phyloP scores from a whole-genome alignment of 2,888 invertebrate genomes.

The Agrochola lota region DNA sequence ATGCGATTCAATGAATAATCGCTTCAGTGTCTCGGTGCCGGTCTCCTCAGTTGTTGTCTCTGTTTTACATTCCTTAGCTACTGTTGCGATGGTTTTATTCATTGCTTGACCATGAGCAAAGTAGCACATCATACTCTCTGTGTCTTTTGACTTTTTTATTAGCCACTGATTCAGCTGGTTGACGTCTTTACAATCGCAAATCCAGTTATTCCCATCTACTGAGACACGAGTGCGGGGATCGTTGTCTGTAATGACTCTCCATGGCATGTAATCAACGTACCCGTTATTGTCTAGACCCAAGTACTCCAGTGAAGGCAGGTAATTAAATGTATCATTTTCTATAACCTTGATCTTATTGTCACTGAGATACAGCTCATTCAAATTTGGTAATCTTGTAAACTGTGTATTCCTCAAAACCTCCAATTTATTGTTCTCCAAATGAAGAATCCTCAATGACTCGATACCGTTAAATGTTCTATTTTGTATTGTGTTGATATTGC shows the following conservation, averaged over 20 bases:
- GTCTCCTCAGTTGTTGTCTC: conserved; percentile 92
- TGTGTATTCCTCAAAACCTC: conserved; percentile 94
- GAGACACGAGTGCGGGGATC: conserved; percentile 93
- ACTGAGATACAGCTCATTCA: conserved; percentile 94
- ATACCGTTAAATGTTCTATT: conserved; percentile 96
- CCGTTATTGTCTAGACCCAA: conserved; percentile 94
- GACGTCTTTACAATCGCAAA: conserved; percentile 94
- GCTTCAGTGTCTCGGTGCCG: conserved; percentile 90
- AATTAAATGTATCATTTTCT: conserved; percentile 94
- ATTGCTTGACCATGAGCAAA: conserved; percentile 89
- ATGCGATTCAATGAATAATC: conserved; percentile 91
- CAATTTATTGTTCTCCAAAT: conserved; percentile 94
- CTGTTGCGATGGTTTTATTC: conserved; percentile 88
- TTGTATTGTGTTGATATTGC: conserved; percentile 94
- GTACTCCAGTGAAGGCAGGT: conserved; percentile 93
- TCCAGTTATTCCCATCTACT: conserved; percentile 95
- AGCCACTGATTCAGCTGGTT: conserved; percentile 93
- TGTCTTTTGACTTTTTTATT: conserved; percentile 92
- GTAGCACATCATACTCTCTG: conserved; percentile 92
- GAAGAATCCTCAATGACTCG: conserved; percentile 93
- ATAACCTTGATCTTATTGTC: conserved; percentile 94
- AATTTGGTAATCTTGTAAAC: conserved; percentile 93
- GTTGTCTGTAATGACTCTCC: conserved; percentile 92
- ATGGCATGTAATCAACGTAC: conserved; percentile 94
- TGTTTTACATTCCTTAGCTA: conserved; percentile 90